These are phyloP conservation scores for Oscheius sp. DNA, from an alignment of 2,888 invertebrate species.

Conservation along the genomic window DNA sequence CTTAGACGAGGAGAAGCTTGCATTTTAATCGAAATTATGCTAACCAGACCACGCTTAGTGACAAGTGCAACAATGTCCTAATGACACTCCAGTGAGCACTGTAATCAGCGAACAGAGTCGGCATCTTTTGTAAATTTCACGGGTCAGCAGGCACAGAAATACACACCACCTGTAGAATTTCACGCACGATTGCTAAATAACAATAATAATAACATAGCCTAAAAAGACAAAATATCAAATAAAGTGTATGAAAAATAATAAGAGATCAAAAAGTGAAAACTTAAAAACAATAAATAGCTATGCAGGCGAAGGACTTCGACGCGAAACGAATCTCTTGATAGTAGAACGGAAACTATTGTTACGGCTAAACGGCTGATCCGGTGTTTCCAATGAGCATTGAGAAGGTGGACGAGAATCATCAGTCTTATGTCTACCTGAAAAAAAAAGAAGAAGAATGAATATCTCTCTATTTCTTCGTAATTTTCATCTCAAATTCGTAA, in stretches of 20 bases:
- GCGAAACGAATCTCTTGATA: neutral
- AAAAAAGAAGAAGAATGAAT: neutral
- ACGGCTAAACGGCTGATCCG: neutral
- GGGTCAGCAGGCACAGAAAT: constrained; percentile 26
- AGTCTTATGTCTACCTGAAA: neutral
- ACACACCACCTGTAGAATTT: constrained; percentile 31
- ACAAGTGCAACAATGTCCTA: constrained; percentile 25
- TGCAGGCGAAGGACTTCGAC: neutral
- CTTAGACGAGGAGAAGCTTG: constrained; percentile 4
- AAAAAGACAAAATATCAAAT: neutral
- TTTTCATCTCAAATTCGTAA: no score
- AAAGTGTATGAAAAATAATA: no score
- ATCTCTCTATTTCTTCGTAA: neutral
- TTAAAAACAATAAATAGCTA: neutral
- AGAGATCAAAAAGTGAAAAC: no score
- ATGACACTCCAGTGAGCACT: neutral
- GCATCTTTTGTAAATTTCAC: constrained; percentile 25
- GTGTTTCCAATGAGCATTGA: neutral
- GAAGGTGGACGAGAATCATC: neutral
- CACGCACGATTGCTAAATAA: neutral
- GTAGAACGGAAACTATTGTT: constrained; percentile 2
- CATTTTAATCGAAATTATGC: constrained; percentile 34
- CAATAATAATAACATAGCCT: constrained; percentile 9
- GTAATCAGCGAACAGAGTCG: neutral
- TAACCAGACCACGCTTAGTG: constrained; percentile 18